Evolutionary conservation across 2,113 vertebrate species (phyloP), one percentile per base, ranked within the genome.

Genomic region (Channa argus): DNA sequence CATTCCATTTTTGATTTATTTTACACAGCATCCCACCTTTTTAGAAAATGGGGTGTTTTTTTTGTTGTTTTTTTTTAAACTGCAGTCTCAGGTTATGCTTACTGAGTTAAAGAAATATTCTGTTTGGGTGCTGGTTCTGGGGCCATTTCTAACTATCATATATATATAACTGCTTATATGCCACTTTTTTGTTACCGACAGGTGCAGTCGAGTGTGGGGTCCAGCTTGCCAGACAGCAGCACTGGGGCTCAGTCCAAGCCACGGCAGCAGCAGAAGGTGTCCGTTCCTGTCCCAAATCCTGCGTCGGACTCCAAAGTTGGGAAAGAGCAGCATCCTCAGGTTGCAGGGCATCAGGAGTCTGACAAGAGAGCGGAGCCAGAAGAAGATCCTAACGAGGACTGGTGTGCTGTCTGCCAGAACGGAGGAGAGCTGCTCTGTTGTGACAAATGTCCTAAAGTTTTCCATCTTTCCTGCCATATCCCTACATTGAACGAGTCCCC

Each of bases 391-490:
- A 99, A 99, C 1, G 98, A 99, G 69, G 98, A 99, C 88, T 99
- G 97, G 94, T 99, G 98, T n/a, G 98, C 98, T 0, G 98, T 99
- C 46, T 99, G 98, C 83, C 96, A 99, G 86, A 99, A 99, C 1
- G 98, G 98, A 38, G 98, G 98, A 50, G 97, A 99, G 43, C 86
- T 99, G 80, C 88, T 99, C 62, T 99, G 98, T 63, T 99, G 98
- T 66, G 98, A 99, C 85, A 96, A 93, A 73, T 99, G 98, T 79
- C 98, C 98, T 65, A 99, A 99, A 93, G 98, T 99, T 54, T 99
- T 96, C 80, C 98, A 99, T 71, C 96, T 99, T 55, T 91, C 94
- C 84, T 99, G 98, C 87, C 98, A 99, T 2, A 95, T 99, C 68
- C 98, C 98, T 24, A 91, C 94, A 4, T 93, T 99, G 55, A 96